Evolutionary conservation across 2,113 vertebrate species (phyloP).

Genomic region (Elephas maximus): DNA sequence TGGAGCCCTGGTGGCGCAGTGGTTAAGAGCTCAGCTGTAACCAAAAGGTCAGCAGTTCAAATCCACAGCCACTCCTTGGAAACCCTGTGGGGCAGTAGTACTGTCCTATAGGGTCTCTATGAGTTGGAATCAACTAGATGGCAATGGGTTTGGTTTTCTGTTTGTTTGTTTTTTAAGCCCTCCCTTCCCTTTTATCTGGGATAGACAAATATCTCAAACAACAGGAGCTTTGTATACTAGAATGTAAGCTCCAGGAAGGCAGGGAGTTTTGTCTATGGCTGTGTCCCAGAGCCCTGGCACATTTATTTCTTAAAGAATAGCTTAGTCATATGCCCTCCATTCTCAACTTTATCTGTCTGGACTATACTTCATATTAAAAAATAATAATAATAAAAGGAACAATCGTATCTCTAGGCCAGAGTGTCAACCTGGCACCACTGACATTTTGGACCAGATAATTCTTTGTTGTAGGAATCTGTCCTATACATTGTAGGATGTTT

Average conservation of each 20-base stretch:
- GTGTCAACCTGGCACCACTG: not conserved
- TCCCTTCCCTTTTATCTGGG: constrained; percentile 17
- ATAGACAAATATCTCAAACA: constrained; percentile 58
- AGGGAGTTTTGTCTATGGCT: not conserved
- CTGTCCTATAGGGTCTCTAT: too few species aligned
- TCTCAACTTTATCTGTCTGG: not conserved
- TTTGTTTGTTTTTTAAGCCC: not conserved
- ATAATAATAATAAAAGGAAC: not conserved
- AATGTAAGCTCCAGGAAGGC: not conserved
- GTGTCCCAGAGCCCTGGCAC: not conserved
- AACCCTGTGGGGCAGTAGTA: too few species aligned
- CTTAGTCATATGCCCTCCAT: not conserved
- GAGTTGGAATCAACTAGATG: too few species aligned
- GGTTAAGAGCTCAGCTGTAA: too few species aligned
- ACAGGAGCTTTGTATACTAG: not conserved
- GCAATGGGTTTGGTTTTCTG: too few species aligned
- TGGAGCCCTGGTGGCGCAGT: not conserved
- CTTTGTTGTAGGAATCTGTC: not conserved
- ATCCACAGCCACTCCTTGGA: too few species aligned
- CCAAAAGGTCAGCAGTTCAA: too few species aligned
- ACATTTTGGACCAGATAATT: not conserved
- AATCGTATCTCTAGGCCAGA: not conserved
- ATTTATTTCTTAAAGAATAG: not conserved
- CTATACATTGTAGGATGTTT: not conserved
- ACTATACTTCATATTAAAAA: not conserved